Conservation (phyloP, 2,113 vertebrate species). For the Hypanus sabinus region DNA sequence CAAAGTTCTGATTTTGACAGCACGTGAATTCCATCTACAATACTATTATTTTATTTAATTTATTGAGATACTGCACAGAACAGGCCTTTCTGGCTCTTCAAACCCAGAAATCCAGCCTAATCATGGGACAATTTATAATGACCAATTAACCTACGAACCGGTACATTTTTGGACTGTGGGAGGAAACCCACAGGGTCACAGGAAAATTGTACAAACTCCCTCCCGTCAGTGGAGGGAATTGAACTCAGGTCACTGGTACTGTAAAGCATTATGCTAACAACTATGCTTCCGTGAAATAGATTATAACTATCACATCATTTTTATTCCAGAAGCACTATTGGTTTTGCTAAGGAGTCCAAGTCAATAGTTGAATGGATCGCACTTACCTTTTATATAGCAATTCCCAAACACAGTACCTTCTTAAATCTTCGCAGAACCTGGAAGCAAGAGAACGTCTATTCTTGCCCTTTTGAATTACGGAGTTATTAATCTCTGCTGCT, state of each 20-base stretch:
- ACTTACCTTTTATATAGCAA: background rate
- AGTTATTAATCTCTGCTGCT: background rate
- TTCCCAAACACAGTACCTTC: background rate
- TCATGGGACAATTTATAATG: too few species aligned
- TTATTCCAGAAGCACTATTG: background rate
- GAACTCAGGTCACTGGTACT: too few species aligned
- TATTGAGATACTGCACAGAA: too few species aligned
- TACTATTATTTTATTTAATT: too few species aligned
- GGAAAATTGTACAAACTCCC: too few species aligned
- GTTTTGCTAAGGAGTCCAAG: background rate
- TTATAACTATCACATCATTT: background rate
- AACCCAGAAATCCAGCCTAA: too few species aligned
- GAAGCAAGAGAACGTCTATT: background rate
- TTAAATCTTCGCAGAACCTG: background rate
- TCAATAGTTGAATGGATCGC: background rate
- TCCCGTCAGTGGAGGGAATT: too few species aligned
- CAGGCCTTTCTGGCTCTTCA: too few species aligned
- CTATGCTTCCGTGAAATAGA: background rate
- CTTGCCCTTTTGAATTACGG: background rate
- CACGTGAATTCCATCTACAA: background rate
- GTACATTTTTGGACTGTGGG: too few species aligned
- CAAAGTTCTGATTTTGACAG: background rate
- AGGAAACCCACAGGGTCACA: too few species aligned
- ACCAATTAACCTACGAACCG: too few species aligned
- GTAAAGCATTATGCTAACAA: too few species aligned